A percentile compares a stretch with the other conserved stretches of the same genome.
These are phyloP conservation scores for Turritopsis rubra DNA, from an alignment of 30 jellyfish, hydroid and myxozoan genomes.

Conservation along the genomic window DNA sequence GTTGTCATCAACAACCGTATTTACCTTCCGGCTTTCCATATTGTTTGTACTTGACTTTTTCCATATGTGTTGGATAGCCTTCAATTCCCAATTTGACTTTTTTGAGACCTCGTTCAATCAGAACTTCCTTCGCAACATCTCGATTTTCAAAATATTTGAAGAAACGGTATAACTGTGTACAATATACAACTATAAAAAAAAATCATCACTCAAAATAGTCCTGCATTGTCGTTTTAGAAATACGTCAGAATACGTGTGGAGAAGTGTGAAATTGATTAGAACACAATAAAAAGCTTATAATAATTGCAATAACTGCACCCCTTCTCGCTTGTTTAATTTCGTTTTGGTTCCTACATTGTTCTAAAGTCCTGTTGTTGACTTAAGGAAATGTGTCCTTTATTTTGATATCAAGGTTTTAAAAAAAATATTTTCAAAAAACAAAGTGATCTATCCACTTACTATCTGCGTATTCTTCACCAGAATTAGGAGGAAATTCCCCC, in stretches of 20 bases:
- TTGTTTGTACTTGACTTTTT: conserved; percentile 68
- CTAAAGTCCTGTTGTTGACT: too few relatives aligned
- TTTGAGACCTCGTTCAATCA: conserved; percentile 79
- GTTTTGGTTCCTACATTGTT: too few relatives aligned
- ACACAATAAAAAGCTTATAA: background rate
- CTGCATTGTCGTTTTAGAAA: background rate
- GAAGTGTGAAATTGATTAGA: background rate
- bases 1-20: background rate
- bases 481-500: conserved; percentile 86
- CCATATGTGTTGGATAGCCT: conserved; percentile 97
- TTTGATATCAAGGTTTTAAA: too few relatives aligned
- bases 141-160: conserved; percentile 87
- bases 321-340: too few relatives aligned
- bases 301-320: background rate
- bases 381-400: too few relatives aligned
- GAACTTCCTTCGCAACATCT: conserved; percentile 89
- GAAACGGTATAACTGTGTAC: conserved; percentile 62
- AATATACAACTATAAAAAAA: conserved; percentile 47
- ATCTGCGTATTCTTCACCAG: conserved; percentile 91
- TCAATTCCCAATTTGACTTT: conserved; percentile 90
- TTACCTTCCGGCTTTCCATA: conserved; percentile 93
- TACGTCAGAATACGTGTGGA: background rate
- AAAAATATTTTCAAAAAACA: too few relatives aligned
- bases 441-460: conserved; percentile 51
- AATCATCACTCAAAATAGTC: background rate